Conservation (phyloP, 1,140 invertebrate species). For the Bombus sylvicola region DNA sequence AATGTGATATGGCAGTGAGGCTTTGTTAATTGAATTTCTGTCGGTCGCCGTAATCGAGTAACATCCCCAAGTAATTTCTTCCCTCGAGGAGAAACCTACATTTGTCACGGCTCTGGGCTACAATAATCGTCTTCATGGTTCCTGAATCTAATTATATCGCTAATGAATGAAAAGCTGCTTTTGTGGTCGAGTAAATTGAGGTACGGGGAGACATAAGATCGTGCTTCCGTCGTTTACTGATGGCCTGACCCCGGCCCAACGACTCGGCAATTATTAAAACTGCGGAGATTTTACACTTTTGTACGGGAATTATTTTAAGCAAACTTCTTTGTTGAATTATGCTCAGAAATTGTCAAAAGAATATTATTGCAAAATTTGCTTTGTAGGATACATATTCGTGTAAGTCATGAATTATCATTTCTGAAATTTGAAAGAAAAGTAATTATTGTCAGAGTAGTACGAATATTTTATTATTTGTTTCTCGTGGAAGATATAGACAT, state of each 20-base stretch:
- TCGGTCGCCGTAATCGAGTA: not conserved
- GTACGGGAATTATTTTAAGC: not conserved
- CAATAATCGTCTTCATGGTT: conserved; percentile 5
- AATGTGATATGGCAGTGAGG: too few species aligned
- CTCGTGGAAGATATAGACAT: too few species aligned
- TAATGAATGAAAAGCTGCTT: conserved; percentile 21
- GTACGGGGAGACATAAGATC: not conserved
- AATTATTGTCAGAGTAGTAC: too few species aligned
- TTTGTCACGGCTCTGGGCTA: conserved; percentile 5
- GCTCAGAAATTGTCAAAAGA: too few species aligned
- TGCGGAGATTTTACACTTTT: not conserved
- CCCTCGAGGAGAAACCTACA: not conserved
- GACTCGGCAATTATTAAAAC: not conserved
- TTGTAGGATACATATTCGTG: too few species aligned
- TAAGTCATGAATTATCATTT: too few species aligned
- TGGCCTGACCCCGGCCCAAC: not conserved
- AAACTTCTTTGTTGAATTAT: too few species aligned
- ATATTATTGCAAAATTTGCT: too few species aligned
- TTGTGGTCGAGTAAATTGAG: not conserved
- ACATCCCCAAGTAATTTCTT: not conserved
- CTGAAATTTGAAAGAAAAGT: too few species aligned
- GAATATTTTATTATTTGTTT: too few species aligned
- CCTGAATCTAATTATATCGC: not conserved
- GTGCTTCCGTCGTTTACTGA: not conserved
- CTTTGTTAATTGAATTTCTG: conserved; percentile 15